Evolutionary conservation across 2,797 vertebrate genomes (phyloP), one percentile per base, ranked within the genome.

Genomic region (Chromobotia macracanthus): DNA sequence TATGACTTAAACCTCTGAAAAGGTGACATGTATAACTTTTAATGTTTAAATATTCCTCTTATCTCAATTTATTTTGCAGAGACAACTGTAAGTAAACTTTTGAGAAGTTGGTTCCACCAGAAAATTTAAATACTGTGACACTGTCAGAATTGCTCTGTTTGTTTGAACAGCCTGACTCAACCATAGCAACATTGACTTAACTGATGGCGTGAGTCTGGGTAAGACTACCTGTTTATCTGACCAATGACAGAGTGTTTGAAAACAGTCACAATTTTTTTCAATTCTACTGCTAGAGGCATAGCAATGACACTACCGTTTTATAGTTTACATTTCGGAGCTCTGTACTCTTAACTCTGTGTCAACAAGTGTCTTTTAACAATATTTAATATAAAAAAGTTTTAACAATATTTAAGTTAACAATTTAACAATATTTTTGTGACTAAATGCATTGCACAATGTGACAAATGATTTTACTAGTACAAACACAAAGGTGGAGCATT

Each of bases 61-160:
- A 28, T 60, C 56, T 60, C 12, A 60, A 16, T 60, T 60, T 25
- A 60, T 60, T 28, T 10, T 60, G 23, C 56, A 60, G 56, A 60
- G 23, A 60, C 55, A 56, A 56, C 12, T 9, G 9, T 9, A 41
- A 41, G 9, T 41, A 9, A 41, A 9, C 38, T 5, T 31, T 31
- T 5, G 5, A 41, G 38, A 41, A 38, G 38, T 1, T 41, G 13
- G 38, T 41, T 41, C 9, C 38, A 41, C 15, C 5, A 41, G 38
- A 41, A 41, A 41, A 41, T 8, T 9, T 41, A 41, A 41, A 41
- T 9, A 41, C 38, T 41, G 38, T 41, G 38, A 16, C 9, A 8
- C 38, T 41, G 5, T 38, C 35, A 38, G 15, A 12, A 15, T 19
- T 12, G 13, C 56, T 15, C 23, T 60, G 23, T 60, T 60, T 60